Evolutionary conservation across 2,888 invertebrate species (phyloP).

Genomic region (Lasioglossum villosulum): DNA sequence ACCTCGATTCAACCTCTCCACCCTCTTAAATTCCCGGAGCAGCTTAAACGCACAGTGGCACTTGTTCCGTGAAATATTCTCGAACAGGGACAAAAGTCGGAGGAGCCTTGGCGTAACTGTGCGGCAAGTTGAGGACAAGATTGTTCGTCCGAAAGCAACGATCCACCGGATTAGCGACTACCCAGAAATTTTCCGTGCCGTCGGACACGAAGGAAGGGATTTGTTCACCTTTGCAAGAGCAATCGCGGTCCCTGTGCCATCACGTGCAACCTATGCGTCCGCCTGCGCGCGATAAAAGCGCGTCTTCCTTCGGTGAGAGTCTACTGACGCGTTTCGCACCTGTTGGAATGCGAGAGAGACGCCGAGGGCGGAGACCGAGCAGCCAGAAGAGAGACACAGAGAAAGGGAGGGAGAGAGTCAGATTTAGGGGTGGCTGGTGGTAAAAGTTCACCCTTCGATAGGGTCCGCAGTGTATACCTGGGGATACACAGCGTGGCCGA

Average conservation of each 20-base stretch:
- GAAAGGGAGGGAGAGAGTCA: slow-evolving; percentile 28
- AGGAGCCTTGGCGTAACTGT: slow-evolving; percentile 40
- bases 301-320: slow-evolving; percentile 58
- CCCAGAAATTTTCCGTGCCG: slow-evolving; percentile 67
- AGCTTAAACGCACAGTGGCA: not conserved
- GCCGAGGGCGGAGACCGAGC: slow-evolving; percentile 20
- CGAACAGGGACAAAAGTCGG: slow-evolving; percentile 33
- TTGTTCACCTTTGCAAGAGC: slow-evolving; percentile 48
- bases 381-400: not conserved
- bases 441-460: slow-evolving; percentile 64
- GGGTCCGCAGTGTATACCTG: slow-evolving; percentile 32
- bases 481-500: slow-evolving; percentile 23
- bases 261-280: slow-evolving; percentile 61
- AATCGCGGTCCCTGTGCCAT: slow-evolving; percentile 32
- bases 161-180: slow-evolving; percentile 60
- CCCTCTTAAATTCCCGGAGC: not conserved
- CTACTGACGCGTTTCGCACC: slow-evolving; percentile 77
- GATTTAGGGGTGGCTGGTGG: slow-evolving; percentile 44
- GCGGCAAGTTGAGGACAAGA: slow-evolving; percentile 13
- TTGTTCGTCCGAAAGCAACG: slow-evolving; percentile 63
- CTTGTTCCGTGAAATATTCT: slow-evolving; percentile 8
- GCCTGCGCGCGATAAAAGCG: slow-evolving; percentile 65
- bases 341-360: slow-evolving; percentile 77
- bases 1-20: not conserved
- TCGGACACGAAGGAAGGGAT: slow-evolving; percentile 67